These are phyloP conservation scores for Antedon mediterranea DNA, from an alignment of 53 echinoderm and acorn worm species.

Conservation along the genomic window DNA sequence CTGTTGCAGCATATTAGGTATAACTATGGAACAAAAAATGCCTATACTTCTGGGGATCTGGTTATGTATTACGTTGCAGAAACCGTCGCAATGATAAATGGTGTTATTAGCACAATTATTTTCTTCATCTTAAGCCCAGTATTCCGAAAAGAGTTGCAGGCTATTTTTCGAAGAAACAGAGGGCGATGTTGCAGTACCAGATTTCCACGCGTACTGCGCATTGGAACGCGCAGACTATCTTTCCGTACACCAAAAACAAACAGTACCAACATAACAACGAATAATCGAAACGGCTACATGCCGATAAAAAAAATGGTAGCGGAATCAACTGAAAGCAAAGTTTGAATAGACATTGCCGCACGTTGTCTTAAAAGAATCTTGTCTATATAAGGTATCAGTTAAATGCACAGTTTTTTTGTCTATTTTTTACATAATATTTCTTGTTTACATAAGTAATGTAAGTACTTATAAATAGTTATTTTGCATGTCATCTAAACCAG, in stretches of 20 bases:
- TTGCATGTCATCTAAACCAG: too few species aligned
- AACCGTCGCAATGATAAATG: conserved; percentile 69
- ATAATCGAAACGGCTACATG: conserved; percentile 22
- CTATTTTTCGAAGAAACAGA: conserved; percentile 15
- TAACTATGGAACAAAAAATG: conserved; percentile 3
- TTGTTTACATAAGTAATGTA: too few species aligned
- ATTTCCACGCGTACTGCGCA: conserved; percentile 18
- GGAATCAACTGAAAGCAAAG: background rate
- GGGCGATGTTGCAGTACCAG: conserved; percentile 15
- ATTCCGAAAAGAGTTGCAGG: conserved; percentile 59
- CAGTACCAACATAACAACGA: conserved; percentile 2
- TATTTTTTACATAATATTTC: too few species aligned
- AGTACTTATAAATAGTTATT: too few species aligned
- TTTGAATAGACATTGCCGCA: background rate
- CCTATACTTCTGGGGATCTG: conserved; percentile 4
- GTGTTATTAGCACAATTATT: conserved; percentile 82
- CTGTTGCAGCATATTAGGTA: conserved; percentile 25
- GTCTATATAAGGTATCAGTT: too few species aligned
- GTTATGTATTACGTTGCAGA: conserved; percentile 59
- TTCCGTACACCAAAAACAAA: conserved; percentile 14
- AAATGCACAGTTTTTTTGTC: too few species aligned
- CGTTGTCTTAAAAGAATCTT: too few species aligned
- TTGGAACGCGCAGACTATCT: conserved; percentile 15
- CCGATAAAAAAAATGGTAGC: conserved; percentile 1
- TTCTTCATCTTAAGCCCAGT: conserved; percentile 75